These are phyloP conservation scores for Apolygus lucorum DNA, from an alignment of 1,140 invertebrate genomes.

Conservation along the genomic window DNA sequence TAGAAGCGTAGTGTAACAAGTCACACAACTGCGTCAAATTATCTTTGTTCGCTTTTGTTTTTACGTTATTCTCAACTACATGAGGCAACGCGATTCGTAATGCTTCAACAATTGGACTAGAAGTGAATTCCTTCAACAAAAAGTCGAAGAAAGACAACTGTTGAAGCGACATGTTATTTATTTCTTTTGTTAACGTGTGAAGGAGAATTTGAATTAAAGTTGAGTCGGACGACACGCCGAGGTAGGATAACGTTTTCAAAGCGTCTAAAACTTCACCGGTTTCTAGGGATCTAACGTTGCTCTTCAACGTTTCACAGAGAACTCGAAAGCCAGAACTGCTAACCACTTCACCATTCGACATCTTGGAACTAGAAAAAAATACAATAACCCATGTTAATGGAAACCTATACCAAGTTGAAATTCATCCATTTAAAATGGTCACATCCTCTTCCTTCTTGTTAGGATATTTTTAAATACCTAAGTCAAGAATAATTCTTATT, in stretches of 20 bases:
- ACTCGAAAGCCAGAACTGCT: conserved; percentile 39
- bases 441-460: too few species aligned
- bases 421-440: too few species aligned
- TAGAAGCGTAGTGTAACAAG: conserved; percentile 44
- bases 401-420: too few species aligned
- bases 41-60: conserved; percentile 44
- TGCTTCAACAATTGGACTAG: conserved; percentile 48
- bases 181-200: conserved; percentile 48
- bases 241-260: conserved; percentile 47
- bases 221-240: conserved; percentile 46
- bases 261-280: conserved; percentile 45
- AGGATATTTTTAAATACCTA: too few species aligned
- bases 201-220: conserved; percentile 50
- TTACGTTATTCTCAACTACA: conserved; percentile 50
- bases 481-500: too few species aligned
- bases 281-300: conserved; percentile 44
- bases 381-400: conserved; percentile 25
- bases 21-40: conserved; percentile 44
- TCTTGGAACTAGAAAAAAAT: conserved; percentile 13
- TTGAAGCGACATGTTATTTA: conserved; percentile 49
- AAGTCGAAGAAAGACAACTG: conserved; percentile 53
- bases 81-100: conserved; percentile 50
- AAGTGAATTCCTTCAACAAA: conserved; percentile 42
- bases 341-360: conserved; percentile 33
- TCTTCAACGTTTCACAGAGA: conserved; percentile 45